Conservation (phyloP, 2,888 invertebrate species). For the Polydrusus pterygomalis region DNA sequence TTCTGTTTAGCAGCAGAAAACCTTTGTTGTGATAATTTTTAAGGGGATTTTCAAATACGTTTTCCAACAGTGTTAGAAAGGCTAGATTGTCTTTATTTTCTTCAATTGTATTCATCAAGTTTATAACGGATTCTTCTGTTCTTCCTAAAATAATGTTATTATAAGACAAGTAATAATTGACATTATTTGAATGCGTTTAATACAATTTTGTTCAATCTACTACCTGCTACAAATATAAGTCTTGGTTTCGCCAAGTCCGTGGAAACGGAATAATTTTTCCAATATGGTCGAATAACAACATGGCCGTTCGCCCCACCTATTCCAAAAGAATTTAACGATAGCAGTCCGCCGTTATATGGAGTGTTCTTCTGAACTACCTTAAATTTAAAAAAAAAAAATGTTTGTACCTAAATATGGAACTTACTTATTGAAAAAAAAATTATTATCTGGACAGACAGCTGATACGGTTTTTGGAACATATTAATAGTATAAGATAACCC, state of each 20-base stretch:
- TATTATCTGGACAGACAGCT: too few relatives aligned
- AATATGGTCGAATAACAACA: constrained; percentile 71
- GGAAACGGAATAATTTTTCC: constrained; percentile 52
- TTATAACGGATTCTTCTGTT: constrained; percentile 82
- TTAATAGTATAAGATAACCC: too few relatives aligned
- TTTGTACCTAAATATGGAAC: too few relatives aligned
- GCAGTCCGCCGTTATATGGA: constrained; percentile 74
- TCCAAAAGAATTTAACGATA: constrained; percentile 79
- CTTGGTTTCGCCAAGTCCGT: constrained; percentile 63
- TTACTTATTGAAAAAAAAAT: too few relatives aligned
- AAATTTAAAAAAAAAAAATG: constrained; percentile 14
- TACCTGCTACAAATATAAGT: constrained; percentile 73
- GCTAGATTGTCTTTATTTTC: constrained; percentile 78
- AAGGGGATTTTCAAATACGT: constrained; percentile 78
- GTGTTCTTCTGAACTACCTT: constrained; percentile 72
- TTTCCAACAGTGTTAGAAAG: constrained; percentile 82
- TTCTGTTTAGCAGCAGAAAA: constrained; percentile 70
- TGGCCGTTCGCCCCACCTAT: constrained; percentile 78
- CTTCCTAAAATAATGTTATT: constrained; percentile 69
- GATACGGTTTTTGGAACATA: too few relatives aligned
- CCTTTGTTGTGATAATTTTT: constrained; percentile 86
- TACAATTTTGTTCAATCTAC: too few relatives aligned
- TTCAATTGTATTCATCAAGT: constrained; percentile 77
- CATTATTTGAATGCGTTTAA: too few relatives aligned
- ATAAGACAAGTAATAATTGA: too few relatives aligned